Conservation (phyloP, 2,888 invertebrate genomes). For the Camponotus fellah region DNA sequence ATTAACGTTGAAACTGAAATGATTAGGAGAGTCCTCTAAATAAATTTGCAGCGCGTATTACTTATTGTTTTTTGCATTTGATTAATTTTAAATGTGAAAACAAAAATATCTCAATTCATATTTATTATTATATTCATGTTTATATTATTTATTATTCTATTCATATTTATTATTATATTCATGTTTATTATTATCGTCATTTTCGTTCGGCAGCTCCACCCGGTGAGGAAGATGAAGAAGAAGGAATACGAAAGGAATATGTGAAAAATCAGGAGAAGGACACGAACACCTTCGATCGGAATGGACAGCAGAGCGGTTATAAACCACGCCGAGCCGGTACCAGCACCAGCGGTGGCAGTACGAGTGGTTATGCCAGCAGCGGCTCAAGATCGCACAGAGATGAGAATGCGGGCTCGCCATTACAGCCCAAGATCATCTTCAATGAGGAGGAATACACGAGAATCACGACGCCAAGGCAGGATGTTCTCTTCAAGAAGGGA, state of each 20-base stretch:
- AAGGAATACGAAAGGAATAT: conserved; percentile 79
- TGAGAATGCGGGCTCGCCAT: conserved; percentile 75
- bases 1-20: background rate
- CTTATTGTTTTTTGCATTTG: background rate
- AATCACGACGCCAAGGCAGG: conserved; percentile 90
- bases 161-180: no score
- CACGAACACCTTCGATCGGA: conserved; percentile 64
- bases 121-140: background rate
- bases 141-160: no score
- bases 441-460: conserved; percentile 90
- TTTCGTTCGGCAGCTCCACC: conserved; percentile 80
- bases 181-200: background rate
- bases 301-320: conserved; percentile 72
- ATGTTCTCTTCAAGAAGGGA: conserved; percentile 91
- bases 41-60: background rate
- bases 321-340: conserved; percentile 74
- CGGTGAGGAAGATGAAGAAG: conserved; percentile 84
- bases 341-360: conserved; percentile 72
- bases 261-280: conserved; percentile 78
- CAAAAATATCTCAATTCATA: background rate
- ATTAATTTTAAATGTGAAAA: background rate
- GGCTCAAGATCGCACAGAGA: conserved; percentile 74
- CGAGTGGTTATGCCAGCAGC: conserved; percentile 77
- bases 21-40: background rate
- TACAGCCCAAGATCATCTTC: conserved; percentile 87